Conservation (phyloP, 2,888 invertebrate genomes). For the Disparrhopalites patrizii region DNA sequence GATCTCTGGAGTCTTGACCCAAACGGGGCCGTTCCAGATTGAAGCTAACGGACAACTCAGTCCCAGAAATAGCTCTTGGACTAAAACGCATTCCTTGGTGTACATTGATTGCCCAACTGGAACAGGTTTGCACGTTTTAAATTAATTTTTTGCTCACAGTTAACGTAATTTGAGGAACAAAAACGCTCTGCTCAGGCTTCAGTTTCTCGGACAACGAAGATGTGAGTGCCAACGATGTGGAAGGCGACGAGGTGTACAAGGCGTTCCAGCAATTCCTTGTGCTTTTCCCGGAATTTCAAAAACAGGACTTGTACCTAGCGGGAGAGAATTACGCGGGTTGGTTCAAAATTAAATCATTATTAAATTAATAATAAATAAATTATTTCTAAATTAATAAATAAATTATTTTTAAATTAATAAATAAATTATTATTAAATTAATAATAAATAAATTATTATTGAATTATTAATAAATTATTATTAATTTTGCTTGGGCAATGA, state of each 20-base stretch:
- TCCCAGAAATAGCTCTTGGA: not conserved
- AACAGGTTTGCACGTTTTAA: slow-evolving; percentile 52
- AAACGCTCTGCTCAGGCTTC: too few relatives aligned
- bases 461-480: too few relatives aligned
- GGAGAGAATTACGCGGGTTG: slow-evolving; percentile 70
- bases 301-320: slow-evolving; percentile 74
- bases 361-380: too few relatives aligned
- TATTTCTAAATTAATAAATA: too few relatives aligned
- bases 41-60: not conserved
- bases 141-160: too few relatives aligned
- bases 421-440: too few relatives aligned
- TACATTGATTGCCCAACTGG: slow-evolving; percentile 92
- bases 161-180: too few relatives aligned
- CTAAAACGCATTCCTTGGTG: slow-evolving; percentile 51
- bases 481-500: too few relatives aligned
- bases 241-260: not conserved
- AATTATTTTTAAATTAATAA: too few relatives aligned
- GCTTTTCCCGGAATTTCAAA: slow-evolving; percentile 69
- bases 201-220: slow-evolving; percentile 73
- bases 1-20: not conserved
- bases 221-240: not conserved
- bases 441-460: too few relatives aligned
- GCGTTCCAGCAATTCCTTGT: slow-evolving; percentile 72
- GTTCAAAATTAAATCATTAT: too few relatives aligned
- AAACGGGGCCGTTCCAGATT: not conserved